Conservation (phyloP, 2,113 vertebrate species). For the Lepisosteus oculatus region DNA sequence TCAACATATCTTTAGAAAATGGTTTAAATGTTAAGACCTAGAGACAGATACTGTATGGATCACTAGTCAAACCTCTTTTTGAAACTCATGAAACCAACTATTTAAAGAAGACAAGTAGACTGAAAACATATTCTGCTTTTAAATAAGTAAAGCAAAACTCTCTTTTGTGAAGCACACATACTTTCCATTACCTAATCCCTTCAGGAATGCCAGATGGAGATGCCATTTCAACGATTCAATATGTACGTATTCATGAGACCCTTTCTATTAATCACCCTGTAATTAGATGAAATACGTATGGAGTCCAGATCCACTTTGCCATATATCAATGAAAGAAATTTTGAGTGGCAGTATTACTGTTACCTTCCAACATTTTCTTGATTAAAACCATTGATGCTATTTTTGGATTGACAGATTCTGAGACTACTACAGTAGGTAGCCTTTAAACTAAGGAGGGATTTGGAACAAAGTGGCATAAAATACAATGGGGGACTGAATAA, state of each 20-base stretch:
- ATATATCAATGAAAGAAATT: constrained; percentile 6
- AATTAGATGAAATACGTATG: constrained; percentile 12
- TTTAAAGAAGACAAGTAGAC: background rate
- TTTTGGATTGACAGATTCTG: constrained; percentile 18
- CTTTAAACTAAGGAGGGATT: constrained; percentile 25
- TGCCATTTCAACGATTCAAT: constrained; percentile 38
- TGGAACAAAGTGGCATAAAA: constrained; percentile 20
- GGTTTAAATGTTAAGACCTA: background rate
- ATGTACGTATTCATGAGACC: constrained; percentile 24
- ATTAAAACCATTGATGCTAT: constrained; percentile 19
- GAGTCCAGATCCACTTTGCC: constrained; percentile 7
- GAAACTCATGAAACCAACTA: background rate
- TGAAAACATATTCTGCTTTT: constrained; percentile 29
- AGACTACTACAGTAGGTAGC: constrained; percentile 2
- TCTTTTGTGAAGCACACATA: constrained; percentile 27
- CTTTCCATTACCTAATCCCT: constrained; percentile 44
- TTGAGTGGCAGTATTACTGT: constrained; percentile 11
- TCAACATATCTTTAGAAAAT: no score
- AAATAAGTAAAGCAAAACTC: constrained; percentile 29
- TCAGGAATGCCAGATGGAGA: constrained; percentile 39
- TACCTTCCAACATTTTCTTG: background rate
- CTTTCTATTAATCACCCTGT: constrained; percentile 29
- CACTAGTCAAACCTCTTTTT: background rate
- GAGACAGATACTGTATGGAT: background rate
- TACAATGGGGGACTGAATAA: background rate